A percentile compares a stretch with the other conserved stretches of the same genome.
Conservation (phyloP, 2,888 invertebrate genomes). For the Loripinus fragilis region DNA sequence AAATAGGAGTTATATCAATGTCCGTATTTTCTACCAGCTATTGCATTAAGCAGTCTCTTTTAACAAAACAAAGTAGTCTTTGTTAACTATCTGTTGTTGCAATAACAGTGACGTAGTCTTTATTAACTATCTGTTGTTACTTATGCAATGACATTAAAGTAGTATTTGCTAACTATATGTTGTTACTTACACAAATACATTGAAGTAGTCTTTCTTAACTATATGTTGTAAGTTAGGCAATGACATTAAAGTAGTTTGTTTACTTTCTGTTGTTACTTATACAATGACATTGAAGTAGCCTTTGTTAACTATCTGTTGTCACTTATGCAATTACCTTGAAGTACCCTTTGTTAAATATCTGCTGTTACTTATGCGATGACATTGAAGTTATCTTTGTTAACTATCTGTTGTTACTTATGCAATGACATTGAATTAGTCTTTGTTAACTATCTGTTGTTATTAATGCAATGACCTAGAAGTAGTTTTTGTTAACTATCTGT, state of each 20-base stretch:
- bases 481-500: slow-evolving; percentile 82
- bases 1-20: too few relatives aligned
- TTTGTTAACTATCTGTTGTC: neutral
- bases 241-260: too few relatives aligned
- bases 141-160: slow-evolving; percentile 83
- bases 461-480: slow-evolving; percentile 83
- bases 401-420: slow-evolving; percentile 71
- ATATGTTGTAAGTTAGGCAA: too few relatives aligned
- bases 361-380: too few relatives aligned
- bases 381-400: too few relatives aligned
- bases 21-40: too few relatives aligned
- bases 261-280: too few relatives aligned
- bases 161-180: neutral
- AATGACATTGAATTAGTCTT: slow-evolving; percentile 80
- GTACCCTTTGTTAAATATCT: too few relatives aligned
- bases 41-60: slow-evolving; percentile 83
- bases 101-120: too few relatives aligned
- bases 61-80: too few relatives aligned
- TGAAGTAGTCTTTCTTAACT: slow-evolving; percentile 83
- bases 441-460: slow-evolving; percentile 39
- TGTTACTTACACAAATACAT: slow-evolving; percentile 81
- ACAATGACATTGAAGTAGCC: too few relatives aligned
- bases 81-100: too few relatives aligned
- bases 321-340: slow-evolving; percentile 83
- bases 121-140: slow-evolving; percentile 37